phyloP scores from a whole-genome alignment of 2,113 vertebrate species.

The Salvator merianae region DNA sequence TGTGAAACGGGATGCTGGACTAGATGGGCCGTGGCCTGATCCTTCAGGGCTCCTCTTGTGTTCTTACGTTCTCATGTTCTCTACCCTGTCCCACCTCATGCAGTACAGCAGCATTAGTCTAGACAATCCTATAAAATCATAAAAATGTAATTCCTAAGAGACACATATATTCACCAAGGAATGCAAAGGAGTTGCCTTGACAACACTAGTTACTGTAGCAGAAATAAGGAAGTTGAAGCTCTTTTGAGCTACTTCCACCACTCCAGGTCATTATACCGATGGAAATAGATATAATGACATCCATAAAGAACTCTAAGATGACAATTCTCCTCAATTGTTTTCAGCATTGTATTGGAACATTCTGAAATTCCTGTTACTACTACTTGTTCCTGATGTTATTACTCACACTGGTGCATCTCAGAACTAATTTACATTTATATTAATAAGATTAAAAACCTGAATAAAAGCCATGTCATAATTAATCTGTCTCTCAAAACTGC shows the following conservation, averaged over 20 bases:
- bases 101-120: neutral
- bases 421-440: slow-evolving; percentile 16
- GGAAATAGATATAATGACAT: neutral
- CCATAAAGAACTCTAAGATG: neutral
- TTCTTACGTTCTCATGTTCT: too few species aligned
- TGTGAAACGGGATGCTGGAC: too few species aligned
- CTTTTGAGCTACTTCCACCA: neutral
- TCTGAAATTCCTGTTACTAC: neutral
- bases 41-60: too few species aligned
- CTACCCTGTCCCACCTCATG: neutral
- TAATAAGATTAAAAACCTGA: neutral
- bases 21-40: too few species aligned
- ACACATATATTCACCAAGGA: neutral
- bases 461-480: neutral
- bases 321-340: neutral
- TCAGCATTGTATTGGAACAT: neutral
- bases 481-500: slow-evolving; percentile 6
- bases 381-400: neutral
- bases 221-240: neutral
- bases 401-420: neutral
- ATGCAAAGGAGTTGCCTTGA: slow-evolving; percentile 13
- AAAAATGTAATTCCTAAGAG: neutral
- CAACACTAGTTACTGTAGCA: neutral
- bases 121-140: neutral
- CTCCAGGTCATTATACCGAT: neutral